Evolutionary conservation across 2,113 vertebrate species (phyloP), one percentile per base, ranked within the genome.

Genomic region (Galemys pyrenaicus): DNA sequence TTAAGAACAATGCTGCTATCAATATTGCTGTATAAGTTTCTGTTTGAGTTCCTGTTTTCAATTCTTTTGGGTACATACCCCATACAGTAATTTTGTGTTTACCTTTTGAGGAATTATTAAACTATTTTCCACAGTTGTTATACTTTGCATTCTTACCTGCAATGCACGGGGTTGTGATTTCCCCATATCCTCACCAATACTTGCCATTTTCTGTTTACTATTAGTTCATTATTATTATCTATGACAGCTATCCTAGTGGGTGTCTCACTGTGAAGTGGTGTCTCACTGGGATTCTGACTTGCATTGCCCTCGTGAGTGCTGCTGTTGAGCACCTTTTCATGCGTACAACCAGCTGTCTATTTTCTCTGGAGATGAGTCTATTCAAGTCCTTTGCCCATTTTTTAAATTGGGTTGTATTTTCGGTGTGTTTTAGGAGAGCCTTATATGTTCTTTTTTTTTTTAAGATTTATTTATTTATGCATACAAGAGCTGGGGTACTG

Each of bases 251-350:
- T 13, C 35, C 19, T 30, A 2, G 41, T 12, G 20, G 30, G 2
- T 17, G 3, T 28, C 35, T 8, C 26, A 24, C n/a, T n/a, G n/a
- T n/a, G n/a, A n/a, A n/a, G n/a, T 19, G 13, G 28, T 15, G 1
- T 24, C 15, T 28, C 71, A 6, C 24, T 32, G 20, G 39, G 26
- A 39, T 39, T 83, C 75, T n/a, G 37, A 6, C 46, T 30, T 67
- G 41, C 11, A 1, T 74, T 58, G 26, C 24, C 77, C 51, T 56
- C 19, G 3, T 15, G 16, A 24, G 8, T 2, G 6, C 32, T 6
- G 32, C 37, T n/a, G 0, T 0, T 9, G 3, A 39, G 8, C 10
- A 1, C 65, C n/a, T 54, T 54, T 44, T 17, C 16, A 4, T 3
- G 19, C 28, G 54, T 41, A 16, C 6, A 6, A n/a, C 60, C 49